Evolutionary conservation across 1,140 invertebrate genomes (phyloP).

Genomic region (Neuroterus valhalla): DNA sequence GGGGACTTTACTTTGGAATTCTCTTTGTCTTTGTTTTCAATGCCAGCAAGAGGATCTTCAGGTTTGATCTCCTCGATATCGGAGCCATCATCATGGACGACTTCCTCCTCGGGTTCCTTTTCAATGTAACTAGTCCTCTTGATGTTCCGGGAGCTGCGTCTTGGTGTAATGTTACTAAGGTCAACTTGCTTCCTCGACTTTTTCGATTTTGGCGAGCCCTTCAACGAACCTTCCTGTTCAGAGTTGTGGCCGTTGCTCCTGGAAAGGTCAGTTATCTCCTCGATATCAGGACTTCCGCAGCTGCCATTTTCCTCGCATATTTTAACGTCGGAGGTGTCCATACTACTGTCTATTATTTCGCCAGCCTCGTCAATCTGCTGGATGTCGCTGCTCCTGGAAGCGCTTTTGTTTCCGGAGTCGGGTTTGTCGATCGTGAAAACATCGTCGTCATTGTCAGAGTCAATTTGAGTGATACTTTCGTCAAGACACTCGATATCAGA

Average conservation of each 20-base stretch:
- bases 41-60: slow-evolving; percentile 80
- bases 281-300: slow-evolving; percentile 68
- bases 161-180: slow-evolving; percentile 74
- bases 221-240: slow-evolving; percentile 46
- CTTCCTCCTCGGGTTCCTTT: slow-evolving; percentile 77
- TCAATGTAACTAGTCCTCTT: slow-evolving; percentile 80
- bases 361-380: slow-evolving; percentile 49
- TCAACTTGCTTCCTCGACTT: slow-evolving; percentile 70
- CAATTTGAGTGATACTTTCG: slow-evolving; percentile 61
- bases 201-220: slow-evolving; percentile 56
- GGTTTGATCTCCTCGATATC: slow-evolving; percentile 81
- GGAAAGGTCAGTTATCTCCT: slow-evolving; percentile 66
- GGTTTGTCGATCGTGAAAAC: slow-evolving; percentile 29
- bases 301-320: slow-evolving; percentile 73
- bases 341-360: slow-evolving; percentile 54
- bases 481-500: slow-evolving; percentile 72
- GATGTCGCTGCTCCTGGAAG: slow-evolving; percentile 28
- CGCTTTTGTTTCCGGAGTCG: neutral
- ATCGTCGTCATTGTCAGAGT: slow-evolving; percentile 51
- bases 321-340: slow-evolving; percentile 64
- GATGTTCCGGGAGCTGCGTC: slow-evolving; percentile 79
- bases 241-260: slow-evolving; percentile 63
- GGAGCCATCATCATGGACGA: slow-evolving; percentile 78
- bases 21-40: slow-evolving; percentile 71
- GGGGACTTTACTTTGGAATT: slow-evolving; percentile 69